Evolutionary conservation across 2,113 vertebrate genomes (phyloP).

Genomic region (Gymnorhina tibicen): DNA sequence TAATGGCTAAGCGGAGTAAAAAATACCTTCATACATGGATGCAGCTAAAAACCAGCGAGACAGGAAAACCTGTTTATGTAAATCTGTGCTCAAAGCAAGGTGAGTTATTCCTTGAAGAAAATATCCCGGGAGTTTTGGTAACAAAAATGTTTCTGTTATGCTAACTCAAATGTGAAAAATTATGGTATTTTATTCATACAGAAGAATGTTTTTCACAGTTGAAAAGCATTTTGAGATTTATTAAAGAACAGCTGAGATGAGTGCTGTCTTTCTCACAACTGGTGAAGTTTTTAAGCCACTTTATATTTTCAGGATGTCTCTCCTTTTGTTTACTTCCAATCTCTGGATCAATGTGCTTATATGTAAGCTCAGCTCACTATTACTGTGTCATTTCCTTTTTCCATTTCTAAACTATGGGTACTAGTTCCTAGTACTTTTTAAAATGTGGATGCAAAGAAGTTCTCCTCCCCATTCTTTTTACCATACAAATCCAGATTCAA

Average conservation of each 20-base stretch:
- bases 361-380: neutral
- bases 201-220: neutral
- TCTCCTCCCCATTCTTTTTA: neutral
- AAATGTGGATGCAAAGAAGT: neutral
- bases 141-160: neutral
- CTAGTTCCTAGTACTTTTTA: neutral
- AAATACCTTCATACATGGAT: slow-evolving; percentile 82
- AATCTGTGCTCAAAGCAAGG: slow-evolving; percentile 79
- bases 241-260: neutral
- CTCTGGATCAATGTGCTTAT: neutral
- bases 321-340: neutral
- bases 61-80: slow-evolving; percentile 54
- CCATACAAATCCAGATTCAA: neutral
- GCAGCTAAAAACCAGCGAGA: slow-evolving; percentile 70
- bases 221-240: neutral
- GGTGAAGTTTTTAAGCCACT: neutral
- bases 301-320: neutral
- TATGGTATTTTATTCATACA: neutral
- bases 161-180: neutral
- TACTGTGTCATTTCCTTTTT: neutral
- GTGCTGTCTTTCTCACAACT: neutral
- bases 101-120: slow-evolving; percentile 65
- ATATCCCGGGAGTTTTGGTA: neutral
- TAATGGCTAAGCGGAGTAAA: slow-evolving; percentile 70
- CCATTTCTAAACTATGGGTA: neutral